phyloP scores from a whole-genome alignment of 2,113 vertebrate species.

The Rhinichthys klamathensis region DNA sequence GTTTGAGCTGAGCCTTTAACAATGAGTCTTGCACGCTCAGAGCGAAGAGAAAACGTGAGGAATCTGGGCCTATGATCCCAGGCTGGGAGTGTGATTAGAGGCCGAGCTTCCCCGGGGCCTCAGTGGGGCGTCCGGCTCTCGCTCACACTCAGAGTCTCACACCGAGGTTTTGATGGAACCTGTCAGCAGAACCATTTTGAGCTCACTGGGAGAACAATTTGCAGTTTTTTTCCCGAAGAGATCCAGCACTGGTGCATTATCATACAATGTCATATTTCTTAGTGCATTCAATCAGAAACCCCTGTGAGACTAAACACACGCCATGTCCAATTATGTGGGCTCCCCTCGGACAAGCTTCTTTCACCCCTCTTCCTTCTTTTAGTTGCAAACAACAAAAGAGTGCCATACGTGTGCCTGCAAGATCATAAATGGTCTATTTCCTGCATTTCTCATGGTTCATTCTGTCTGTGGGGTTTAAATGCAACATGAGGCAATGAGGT shows the following conservation, averaged over 20 bases:
- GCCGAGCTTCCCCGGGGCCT: constrained; percentile 9
- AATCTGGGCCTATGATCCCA: constrained; percentile 54
- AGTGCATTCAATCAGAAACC: constrained; percentile 34
- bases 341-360: constrained; percentile 1
- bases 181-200: neutral
- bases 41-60: constrained; percentile 42
- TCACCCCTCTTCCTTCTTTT: neutral
- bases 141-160: constrained; percentile 9
- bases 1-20: constrained; percentile 50
- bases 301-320: constrained; percentile 42
- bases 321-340: constrained; percentile 38
- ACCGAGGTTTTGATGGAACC: neutral
- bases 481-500: neutral
- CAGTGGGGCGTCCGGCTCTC: neutral
- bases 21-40: constrained; percentile 43
- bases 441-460: neutral
- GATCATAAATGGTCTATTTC: neutral
- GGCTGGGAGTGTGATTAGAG: constrained; percentile 50
- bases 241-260: neutral
- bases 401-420: neutral
- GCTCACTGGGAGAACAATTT: constrained; percentile 28
- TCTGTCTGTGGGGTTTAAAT: neutral
- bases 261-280: constrained; percentile 19
- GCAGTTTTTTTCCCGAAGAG: neutral
- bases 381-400: neutral